Conservation (phyloP, 1,140 invertebrate species). For the Leptoteleia sp. region DNA sequence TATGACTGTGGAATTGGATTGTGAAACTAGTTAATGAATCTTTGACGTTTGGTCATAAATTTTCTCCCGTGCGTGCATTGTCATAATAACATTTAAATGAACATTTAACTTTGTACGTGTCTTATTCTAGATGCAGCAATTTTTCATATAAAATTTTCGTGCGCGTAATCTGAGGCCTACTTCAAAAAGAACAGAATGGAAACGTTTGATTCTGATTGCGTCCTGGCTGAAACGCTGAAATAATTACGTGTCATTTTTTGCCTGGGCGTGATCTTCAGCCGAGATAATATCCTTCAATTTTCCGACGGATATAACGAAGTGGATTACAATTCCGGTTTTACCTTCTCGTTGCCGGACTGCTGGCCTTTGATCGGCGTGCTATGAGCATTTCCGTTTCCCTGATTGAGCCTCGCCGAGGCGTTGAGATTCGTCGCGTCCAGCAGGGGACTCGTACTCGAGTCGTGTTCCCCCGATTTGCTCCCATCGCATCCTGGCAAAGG, state of each 20-base stretch:
- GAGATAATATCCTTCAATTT: constrained; percentile 66
- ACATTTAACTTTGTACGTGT: neutral
- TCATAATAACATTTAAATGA: neutral
- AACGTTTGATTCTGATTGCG: constrained; percentile 50
- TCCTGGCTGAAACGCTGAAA: constrained; percentile 64
- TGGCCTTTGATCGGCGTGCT: constrained; percentile 77
- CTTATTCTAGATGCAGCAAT: constrained; percentile 17
- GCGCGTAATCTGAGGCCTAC: constrained; percentile 46
- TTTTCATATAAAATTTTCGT: constrained; percentile 36
- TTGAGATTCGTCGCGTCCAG: constrained; percentile 74
- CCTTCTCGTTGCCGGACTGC: constrained; percentile 78
- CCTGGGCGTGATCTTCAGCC: constrained; percentile 61
- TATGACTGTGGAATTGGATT: no score
- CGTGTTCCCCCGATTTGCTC: constrained; percentile 68
- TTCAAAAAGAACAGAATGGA: constrained; percentile 43
- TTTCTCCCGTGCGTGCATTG: no score
- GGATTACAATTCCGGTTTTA: constrained; percentile 69
- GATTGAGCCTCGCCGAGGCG: constrained; percentile 71
- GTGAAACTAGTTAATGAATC: no score
- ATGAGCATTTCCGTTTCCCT: constrained; percentile 79
- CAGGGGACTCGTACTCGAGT: constrained; percentile 76
- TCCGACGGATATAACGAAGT: constrained; percentile 66
- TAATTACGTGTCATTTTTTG: constrained; percentile 66
- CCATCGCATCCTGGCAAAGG: constrained; percentile 75
- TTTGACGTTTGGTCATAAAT: no score